Base-by-base conservation (phyloP, 2,113 vertebrate genomes). In the Cinclus mexicanus region DNA sequence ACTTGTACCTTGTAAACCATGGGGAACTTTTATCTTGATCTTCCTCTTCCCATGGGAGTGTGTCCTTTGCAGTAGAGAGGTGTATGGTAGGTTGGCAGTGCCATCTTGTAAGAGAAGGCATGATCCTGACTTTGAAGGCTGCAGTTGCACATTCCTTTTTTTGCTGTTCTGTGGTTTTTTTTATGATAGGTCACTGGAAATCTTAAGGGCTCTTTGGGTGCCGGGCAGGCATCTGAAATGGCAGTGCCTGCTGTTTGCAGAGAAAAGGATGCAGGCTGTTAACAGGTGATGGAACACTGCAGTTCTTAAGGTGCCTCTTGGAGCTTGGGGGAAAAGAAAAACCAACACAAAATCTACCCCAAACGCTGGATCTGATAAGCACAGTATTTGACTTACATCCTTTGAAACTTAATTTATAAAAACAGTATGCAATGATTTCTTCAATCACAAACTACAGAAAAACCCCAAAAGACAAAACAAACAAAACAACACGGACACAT, bases 151-250 rank as follows among this genome's bases (percentile, higher is more conserved):
- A 7, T 59, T 24, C 2, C 1, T 21, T 64, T 4, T 37, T 59
- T 22, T 46, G 28, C 35, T 41, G 12, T 2, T 60, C 41, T n/a
- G 5, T 18, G 4, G 0, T 3, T 0, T 4, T 29, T 55, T 65
- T 81, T 41, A 5, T 81, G 55, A 14, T 74, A 23, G 31, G 9
- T 93, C 63, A 69, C 22, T 18, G 25, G 53, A 65, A 55, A 46
- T 68, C 47, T 52, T 56, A 46, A 83, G 52, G 63, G 22, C 44
- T 67, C 7, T 79, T 63, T 37, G 53, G n/a, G 50, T 91, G 78
- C 61, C 0, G 0, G 18, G 44, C 24, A 82, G 37, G 24, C 22
- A 46, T 49, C 41, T 85, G 63, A 94, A 94, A 65, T 87, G n/a
- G 19, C 53, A 60, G 22, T 29, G 24, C 21, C 87, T 87, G 33